Evolutionary conservation across 2,888 invertebrate genomes (phyloP), one percentile per base, ranked within the genome.

Genomic region (Diaperis boleti): DNA sequence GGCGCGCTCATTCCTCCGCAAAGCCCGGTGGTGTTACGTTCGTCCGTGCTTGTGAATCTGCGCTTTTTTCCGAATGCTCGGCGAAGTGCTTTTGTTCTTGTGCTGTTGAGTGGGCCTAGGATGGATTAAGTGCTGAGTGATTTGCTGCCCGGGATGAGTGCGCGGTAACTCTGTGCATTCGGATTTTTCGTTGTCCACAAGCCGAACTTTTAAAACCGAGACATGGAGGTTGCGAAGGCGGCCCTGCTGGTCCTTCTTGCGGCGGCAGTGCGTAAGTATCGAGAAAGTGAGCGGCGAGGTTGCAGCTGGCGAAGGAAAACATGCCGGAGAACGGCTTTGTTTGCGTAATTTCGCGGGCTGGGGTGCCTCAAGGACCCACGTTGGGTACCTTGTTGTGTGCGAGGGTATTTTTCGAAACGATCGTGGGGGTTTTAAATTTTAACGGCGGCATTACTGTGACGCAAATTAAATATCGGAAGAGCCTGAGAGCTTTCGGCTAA

Each of bases 191-290:
- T 14, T 29, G n/a, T 44, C 56, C 26, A 49, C 59, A 59, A 61
- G n/a, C n/a, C 61, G 61, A 61, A 61, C 61, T 61, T 55, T 59
- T 54, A 45, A 60, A n/a, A n/a, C n/a, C 60, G 45, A 59, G 49
- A 13, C 49, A 61, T 61, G 61, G 61, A 44, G 35, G 33, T 61
- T 47, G 7, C 47, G 15, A 49, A 29, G 61, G 45, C 35, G 18
- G 18, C 45, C 29, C 33, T 61, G 22, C 37, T n/a, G n/a, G n/a
- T n/a, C n/a, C n/a, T 61, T 11, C 54, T 61, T 10, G 31, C 33
- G 10, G n/a, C 42, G 26, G 47, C 22, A 10, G 17, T 55, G 26
- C 26, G 61, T 61, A 45, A 61, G 61, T 61, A 60, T 26, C 6
- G 26, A 26, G 8, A 6, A 26, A n/a, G n/a, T 26, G 26, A n/a